Evolutionary conservation across 2,113 vertebrate genomes (phyloP).

Genomic region (Mastomys natalensis): DNA sequence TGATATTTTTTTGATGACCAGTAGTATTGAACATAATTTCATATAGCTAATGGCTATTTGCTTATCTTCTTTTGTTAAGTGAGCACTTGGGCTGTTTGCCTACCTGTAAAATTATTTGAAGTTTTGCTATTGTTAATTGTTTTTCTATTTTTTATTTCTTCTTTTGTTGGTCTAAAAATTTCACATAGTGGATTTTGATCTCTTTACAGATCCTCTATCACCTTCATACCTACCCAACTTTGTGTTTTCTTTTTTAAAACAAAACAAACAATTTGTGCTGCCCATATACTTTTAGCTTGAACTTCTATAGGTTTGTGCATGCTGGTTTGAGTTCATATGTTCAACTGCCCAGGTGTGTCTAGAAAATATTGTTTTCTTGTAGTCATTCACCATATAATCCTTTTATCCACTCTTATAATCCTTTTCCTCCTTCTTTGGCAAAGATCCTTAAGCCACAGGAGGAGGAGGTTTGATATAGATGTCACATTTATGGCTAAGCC

Average conservation of each 20-base stretch:
- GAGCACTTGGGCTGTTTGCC: not conserved
- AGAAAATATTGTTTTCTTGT: not conserved
- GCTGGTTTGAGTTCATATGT: not conserved
- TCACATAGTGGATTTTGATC: not conserved
- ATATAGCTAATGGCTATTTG: not conserved
- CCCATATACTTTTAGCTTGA: not conserved
- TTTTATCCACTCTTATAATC: too few species aligned
- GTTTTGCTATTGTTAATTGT: not conserved
- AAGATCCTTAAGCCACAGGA: not conserved
- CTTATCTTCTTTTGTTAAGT: not conserved
- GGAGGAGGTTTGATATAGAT: not conserved
- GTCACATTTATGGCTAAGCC: not conserved
- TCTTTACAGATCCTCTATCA: not conserved
- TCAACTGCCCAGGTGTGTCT: not conserved
- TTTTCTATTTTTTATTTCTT: not conserved
- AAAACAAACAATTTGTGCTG: not conserved
- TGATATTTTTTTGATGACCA: too few species aligned
- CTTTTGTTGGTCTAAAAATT: not conserved
- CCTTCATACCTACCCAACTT: not conserved
- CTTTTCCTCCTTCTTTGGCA: not conserved
- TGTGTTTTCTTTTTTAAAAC: not conserved
- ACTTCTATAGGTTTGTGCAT: not conserved
- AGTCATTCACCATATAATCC: too few species aligned
- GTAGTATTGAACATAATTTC: not conserved
- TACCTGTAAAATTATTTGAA: not conserved